Conservation (phyloP, 1,140 invertebrate genomes). For the Drosophila willistoni region DNA sequence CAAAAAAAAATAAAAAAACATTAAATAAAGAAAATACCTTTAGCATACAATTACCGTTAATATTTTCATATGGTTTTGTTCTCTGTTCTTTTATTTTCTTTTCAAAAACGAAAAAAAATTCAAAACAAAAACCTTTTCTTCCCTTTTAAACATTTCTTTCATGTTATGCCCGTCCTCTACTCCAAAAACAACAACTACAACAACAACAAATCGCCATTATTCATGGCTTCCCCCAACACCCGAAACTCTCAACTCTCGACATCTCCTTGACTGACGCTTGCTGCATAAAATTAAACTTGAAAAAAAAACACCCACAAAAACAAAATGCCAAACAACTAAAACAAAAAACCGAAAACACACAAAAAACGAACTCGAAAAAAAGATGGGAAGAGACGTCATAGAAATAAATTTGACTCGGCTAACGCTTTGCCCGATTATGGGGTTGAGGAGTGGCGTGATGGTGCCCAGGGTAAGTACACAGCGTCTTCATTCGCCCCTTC, state of each 20-base stretch:
- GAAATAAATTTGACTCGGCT: constrained; percentile 82
- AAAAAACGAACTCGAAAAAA: constrained; percentile 1
- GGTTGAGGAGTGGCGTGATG: constrained; percentile 83
- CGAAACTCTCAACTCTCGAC: constrained; percentile 27
- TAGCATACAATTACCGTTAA: constrained; percentile 58
- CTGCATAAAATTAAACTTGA: constrained; percentile 72
- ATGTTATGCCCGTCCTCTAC: constrained; percentile 55
- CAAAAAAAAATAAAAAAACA: constrained; percentile 46
- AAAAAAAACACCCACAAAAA: constrained; percentile 17
- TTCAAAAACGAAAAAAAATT: constrained; percentile 16
- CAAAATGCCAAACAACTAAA: constrained; percentile 10
- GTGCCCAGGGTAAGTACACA: constrained; percentile 80
- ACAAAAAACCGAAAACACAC: constrained; percentile 35
- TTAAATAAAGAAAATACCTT: constrained; percentile 72
- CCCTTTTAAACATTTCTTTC: constrained; percentile 68
- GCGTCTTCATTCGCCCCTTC: neutral
- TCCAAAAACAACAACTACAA: constrained; percentile 37
- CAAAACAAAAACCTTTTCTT: constrained; percentile 22
- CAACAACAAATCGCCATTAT: constrained; percentile 55
- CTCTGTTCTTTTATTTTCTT: constrained; percentile 23
- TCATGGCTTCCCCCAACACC: constrained; percentile 42
- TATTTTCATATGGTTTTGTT: constrained; percentile 58
- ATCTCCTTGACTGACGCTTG: constrained; percentile 62
- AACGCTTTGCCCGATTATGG: constrained; percentile 83
- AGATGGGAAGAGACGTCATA: constrained; percentile 82